A percentile compares a stretch with the other conserved stretches of the same genome.
These are phyloP conservation scores for Seladonia tumulorum DNA, from an alignment of 2,888 invertebrate genomes.

Conservation along the genomic window DNA sequence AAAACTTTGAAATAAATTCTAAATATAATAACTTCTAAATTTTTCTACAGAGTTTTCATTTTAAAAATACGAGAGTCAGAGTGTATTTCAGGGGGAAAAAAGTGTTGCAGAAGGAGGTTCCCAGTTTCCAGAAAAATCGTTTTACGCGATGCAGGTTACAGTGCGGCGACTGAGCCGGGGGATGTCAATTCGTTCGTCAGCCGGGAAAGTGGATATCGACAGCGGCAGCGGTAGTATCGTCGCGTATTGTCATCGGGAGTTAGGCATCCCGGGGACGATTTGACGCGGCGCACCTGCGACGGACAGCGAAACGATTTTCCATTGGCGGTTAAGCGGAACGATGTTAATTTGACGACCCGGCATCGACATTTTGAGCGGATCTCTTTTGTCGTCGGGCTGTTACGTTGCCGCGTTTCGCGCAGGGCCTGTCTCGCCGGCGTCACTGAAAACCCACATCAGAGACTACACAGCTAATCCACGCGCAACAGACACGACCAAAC, in stretches of 20 bases:
- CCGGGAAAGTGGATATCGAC: conserved; percentile 47
- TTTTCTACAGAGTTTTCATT: not conserved
- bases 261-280: conserved; percentile 22
- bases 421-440: not conserved
- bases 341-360: conserved; percentile 42
- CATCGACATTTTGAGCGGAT: conserved; percentile 11
- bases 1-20: too few species aligned
- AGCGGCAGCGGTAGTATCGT: conserved; percentile 36
- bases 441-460: not conserved
- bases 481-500: not conserved
- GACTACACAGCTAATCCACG: not conserved
- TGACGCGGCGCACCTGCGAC: conserved; percentile 34
- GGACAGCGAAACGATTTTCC: conserved; percentile 35
- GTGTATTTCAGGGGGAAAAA: not conserved
- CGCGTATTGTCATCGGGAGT: conserved; percentile 29
- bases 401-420: not conserved
- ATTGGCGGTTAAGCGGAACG: conserved; percentile 30
- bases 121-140: not conserved
- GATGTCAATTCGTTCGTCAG: conserved; percentile 35
- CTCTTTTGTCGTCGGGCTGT: conserved; percentile 9
- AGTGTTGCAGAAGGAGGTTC: not conserved
- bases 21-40: too few species aligned
- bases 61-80: not conserved
- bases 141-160: not conserved
- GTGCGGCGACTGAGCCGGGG: not conserved